Evolutionary conservation across 2,888 invertebrate species (phyloP).

Genomic region (Andrena hattorfiana): DNA sequence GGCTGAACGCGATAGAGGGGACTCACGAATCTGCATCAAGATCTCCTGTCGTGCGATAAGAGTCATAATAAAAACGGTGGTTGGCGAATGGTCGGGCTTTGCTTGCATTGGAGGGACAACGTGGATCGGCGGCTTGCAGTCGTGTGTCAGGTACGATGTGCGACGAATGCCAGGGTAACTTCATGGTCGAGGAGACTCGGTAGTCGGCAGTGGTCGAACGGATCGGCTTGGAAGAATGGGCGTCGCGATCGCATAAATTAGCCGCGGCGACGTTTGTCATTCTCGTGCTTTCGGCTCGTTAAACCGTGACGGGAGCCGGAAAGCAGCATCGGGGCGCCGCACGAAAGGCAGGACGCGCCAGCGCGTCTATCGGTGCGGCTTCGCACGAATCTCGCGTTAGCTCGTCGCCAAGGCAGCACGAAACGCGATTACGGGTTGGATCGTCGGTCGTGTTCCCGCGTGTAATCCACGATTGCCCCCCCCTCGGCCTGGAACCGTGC

Average conservation of each 20-base stretch:
- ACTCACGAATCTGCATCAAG: neutral
- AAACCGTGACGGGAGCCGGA: conserved; percentile 49
- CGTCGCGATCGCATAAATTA: conserved; percentile 33
- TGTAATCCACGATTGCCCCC: conserved; percentile 31
- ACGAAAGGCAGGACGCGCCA: conserved; percentile 37
- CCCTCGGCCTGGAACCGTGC: neutral
- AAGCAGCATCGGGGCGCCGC: conserved; percentile 56
- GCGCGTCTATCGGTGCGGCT: conserved; percentile 27
- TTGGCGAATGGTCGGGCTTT: no score
- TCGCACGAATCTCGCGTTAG: conserved; percentile 32
- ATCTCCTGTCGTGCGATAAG: conserved; percentile 4
- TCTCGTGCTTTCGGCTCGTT: conserved; percentile 61
- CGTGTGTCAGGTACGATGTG: no score
- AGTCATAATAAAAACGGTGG: neutral
- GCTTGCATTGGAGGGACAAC: no score
- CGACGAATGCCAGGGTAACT: no score
- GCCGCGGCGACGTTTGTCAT: conserved; percentile 43
- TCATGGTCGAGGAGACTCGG: neutral
- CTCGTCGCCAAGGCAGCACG: conserved; percentile 14
- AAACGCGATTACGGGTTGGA: conserved; percentile 38
- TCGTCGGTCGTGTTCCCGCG: conserved; percentile 19
- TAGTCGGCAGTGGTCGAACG: neutral
- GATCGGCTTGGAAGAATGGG: conserved; percentile 1
- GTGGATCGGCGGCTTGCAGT: no score
- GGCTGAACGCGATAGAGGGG: no score